Percentiles rank a stretch among this genome's conserved stretches.
Conservation (phyloP, 2,113 vertebrate genomes). For the Poecilia latipinna region DNA sequence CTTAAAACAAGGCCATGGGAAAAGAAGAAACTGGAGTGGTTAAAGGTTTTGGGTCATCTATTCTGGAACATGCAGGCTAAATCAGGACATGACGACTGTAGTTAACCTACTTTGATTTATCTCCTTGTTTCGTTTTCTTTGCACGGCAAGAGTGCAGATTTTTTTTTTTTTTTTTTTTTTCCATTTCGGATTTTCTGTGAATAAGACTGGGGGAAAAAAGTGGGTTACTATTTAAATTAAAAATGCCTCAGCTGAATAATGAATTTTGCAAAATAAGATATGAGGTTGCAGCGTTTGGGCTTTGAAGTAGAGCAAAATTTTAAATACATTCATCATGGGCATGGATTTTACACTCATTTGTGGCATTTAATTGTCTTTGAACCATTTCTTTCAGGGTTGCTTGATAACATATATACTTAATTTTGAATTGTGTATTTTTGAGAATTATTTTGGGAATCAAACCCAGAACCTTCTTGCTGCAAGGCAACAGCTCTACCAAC, state of each 20-base stretch:
- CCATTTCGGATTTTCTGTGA: conserved; percentile 8
- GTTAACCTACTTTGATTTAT: conserved; percentile 76
- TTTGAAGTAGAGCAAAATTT: neutral
- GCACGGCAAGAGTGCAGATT: neutral
- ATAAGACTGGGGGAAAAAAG: conserved; percentile 12
- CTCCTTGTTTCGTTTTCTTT: conserved; percentile 42
- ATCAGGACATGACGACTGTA: conserved; percentile 63
- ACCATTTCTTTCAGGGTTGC: too few relatives aligned
- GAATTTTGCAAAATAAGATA: neutral
- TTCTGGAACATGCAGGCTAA: conserved; percentile 69
- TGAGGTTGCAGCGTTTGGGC: neutral
- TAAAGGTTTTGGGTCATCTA: conserved; percentile 78
- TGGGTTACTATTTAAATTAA: conserved; percentile 23
- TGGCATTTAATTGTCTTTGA: too few relatives aligned
- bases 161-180: neutral
- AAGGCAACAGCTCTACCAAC: too few relatives aligned
- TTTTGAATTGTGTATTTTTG: neutral
- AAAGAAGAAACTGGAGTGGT: conserved; percentile 28
- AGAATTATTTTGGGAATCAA: too few relatives aligned
- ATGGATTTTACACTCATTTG: neutral
- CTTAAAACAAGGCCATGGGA: conserved; percentile 51
- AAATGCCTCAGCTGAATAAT: neutral
- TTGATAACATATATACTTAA: too few relatives aligned
- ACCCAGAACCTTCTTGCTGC: too few relatives aligned
- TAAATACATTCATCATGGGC: neutral